Evolutionary conservation across 1,140 invertebrate species (phyloP).

Genomic region (Platorchestia sp.): DNA sequence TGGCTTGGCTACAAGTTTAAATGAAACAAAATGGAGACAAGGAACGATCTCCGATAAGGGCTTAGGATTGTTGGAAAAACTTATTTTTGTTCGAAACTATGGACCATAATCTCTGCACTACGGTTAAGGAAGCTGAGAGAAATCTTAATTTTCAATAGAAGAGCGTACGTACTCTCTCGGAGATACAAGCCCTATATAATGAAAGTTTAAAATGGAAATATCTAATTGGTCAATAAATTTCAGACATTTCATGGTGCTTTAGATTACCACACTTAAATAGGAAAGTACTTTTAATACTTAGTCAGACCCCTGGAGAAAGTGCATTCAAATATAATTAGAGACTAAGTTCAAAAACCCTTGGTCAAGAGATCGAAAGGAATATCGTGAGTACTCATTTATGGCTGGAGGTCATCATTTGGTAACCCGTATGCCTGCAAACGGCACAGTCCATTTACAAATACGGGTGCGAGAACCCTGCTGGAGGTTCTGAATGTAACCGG

Average conservation of each 20-base stretch:
- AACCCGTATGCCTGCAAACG: too few species aligned
- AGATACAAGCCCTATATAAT: neutral
- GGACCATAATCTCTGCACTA: neutral
- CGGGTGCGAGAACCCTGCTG: neutral
- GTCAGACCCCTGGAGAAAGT: neutral
- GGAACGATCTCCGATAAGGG: neutral
- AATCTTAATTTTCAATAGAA: neutral
- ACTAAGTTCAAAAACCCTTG: neutral
- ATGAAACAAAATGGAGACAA: neutral
- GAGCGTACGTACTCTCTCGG: neutral
- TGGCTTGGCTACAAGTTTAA: neutral
- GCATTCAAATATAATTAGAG: neutral
- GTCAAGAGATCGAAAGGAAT: neutral
- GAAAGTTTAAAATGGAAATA: neutral
- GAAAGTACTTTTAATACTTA: neutral
- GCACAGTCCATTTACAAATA: too few species aligned
- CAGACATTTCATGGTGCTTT: neutral
- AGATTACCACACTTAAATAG: neutral
- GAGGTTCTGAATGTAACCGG: neutral
- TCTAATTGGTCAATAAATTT: neutral
- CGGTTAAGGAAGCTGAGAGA: neutral
- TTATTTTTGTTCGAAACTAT: neutral
- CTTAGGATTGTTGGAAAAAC: neutral
- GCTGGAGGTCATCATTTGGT: neutral
- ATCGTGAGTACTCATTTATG: neutral